A percentile compares a stretch with the other conserved stretches of the same genome.
Conservation (phyloP, 1,140 invertebrate species). For the Epicauta chinensis region DNA sequence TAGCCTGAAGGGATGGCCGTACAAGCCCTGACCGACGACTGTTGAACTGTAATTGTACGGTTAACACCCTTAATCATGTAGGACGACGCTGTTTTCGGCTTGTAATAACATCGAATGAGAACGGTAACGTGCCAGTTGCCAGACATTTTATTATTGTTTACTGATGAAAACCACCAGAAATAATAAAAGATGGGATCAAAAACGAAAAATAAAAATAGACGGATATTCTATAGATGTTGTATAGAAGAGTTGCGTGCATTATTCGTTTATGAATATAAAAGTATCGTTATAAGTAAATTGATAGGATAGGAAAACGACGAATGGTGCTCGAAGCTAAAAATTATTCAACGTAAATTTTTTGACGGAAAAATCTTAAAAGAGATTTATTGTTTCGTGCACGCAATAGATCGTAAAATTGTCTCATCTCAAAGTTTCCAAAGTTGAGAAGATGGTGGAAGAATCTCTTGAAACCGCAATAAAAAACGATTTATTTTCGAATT, state of each 20-base stretch:
- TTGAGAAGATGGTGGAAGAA: no score
- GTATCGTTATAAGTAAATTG: conserved; percentile 9
- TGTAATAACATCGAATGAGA: conserved; percentile 17
- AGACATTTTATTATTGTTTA: background rate
- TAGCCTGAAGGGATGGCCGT: conserved; percentile 19
- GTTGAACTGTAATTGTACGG: conserved; percentile 19
- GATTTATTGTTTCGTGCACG: no score
- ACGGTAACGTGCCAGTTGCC: conserved; percentile 13
- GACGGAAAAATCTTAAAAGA: no score
- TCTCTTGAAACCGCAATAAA: no score
- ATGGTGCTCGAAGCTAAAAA: background rate
- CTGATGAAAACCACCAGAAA: background rate
- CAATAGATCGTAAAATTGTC: no score
- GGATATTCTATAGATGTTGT: conserved; percentile 1
- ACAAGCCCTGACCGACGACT: conserved; percentile 18
- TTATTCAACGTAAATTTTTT: no score
- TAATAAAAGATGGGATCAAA: no score
- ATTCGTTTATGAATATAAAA: conserved; percentile 17
- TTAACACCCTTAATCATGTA: conserved; percentile 24
- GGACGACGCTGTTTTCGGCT: conserved; percentile 13
- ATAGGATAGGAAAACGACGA: conserved; percentile 5
- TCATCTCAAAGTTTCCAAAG: no score
- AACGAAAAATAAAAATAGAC: no score
- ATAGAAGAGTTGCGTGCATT: conserved; percentile 8
- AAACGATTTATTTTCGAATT: no score